Conservation (phyloP, 2,797 vertebrate species). For the Euphonia xanthogaster region DNA sequence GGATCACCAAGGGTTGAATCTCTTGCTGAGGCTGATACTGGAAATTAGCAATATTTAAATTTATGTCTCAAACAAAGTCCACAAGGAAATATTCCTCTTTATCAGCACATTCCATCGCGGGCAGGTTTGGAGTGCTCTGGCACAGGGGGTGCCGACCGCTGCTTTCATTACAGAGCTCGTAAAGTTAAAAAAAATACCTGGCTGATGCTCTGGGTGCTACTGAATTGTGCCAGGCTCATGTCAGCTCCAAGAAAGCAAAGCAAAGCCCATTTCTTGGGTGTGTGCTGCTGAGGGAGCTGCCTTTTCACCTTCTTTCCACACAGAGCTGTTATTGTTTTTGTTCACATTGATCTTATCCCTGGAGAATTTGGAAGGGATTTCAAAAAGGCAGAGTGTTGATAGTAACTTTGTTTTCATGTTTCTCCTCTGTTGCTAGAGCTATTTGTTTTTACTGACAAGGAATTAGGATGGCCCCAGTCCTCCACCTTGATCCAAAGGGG, state of each 20-base stretch:
- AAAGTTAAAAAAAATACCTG: background rate
- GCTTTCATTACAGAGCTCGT: background rate
- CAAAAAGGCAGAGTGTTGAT: constrained; percentile 48
- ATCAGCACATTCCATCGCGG: constrained; percentile 35
- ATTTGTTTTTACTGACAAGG: constrained; percentile 25
- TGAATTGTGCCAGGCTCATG: background rate
- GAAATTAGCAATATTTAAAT: constrained; percentile 36
- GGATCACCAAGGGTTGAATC: background rate
- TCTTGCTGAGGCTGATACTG: background rate
- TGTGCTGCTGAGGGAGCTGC: constrained; percentile 22
- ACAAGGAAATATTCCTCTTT: constrained; percentile 5
- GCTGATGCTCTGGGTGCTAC: background rate
- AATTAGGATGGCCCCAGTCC: background rate
- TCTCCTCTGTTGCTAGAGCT: background rate
- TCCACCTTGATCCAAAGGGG: background rate
- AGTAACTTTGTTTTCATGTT: background rate
- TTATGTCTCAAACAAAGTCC: background rate
- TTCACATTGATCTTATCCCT: constrained; percentile 46
- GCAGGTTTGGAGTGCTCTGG: constrained; percentile 12
- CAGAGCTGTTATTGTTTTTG: constrained; percentile 35
- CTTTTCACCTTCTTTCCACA: constrained; percentile 57
- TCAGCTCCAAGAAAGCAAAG: background rate
- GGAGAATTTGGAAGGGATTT: constrained; percentile 57
- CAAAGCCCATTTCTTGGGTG: background rate
- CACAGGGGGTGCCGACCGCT: background rate